Percentiles rank a stretch among this genome's conserved stretches.
Evolutionary conservation across 2,797 vertebrate genomes (phyloP).

Genomic region (Lemur catta): DNA sequence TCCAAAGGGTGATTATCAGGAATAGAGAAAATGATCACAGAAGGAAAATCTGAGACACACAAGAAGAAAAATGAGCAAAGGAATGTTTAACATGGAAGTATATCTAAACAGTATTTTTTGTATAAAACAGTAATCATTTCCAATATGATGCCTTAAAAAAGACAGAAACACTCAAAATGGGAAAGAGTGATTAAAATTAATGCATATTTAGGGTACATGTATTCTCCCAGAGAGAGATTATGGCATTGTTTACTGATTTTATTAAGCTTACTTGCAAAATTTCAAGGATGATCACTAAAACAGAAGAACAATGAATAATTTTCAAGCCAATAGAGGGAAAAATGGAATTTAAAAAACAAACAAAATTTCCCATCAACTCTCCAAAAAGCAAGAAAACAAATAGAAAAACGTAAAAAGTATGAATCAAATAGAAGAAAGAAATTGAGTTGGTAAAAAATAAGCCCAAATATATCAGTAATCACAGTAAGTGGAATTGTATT

Average conservation of each 20-base stretch:
- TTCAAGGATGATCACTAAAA: constrained; percentile 26
- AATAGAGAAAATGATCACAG: not conserved
- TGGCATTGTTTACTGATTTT: not conserved
- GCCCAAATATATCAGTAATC: not conserved
- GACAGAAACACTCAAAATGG: not conserved
- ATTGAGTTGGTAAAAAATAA: not conserved
- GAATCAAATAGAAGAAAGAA: constrained; percentile 9
- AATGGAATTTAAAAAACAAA: not conserved
- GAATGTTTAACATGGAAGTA: not conserved
- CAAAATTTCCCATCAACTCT: not conserved
- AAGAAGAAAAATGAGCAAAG: not conserved
- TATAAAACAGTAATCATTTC: not conserved
- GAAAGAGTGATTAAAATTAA: not conserved
- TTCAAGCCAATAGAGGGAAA: not conserved
- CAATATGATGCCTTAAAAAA: constrained; percentile 7
- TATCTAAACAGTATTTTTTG: not conserved
- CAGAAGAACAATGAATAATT: constrained; percentile 1
- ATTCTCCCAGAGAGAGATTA: not conserved
- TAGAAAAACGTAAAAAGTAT: not conserved
- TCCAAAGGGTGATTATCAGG: not conserved
- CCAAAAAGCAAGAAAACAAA: not conserved
- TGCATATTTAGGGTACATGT: not conserved
- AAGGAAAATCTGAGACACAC: not conserved
- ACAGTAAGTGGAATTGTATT: not conserved
- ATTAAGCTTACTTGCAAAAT: constrained; percentile 1